phyloP scores from a whole-genome alignment of 2,888 invertebrate species.

The Diadegma fenestrale region DNA sequence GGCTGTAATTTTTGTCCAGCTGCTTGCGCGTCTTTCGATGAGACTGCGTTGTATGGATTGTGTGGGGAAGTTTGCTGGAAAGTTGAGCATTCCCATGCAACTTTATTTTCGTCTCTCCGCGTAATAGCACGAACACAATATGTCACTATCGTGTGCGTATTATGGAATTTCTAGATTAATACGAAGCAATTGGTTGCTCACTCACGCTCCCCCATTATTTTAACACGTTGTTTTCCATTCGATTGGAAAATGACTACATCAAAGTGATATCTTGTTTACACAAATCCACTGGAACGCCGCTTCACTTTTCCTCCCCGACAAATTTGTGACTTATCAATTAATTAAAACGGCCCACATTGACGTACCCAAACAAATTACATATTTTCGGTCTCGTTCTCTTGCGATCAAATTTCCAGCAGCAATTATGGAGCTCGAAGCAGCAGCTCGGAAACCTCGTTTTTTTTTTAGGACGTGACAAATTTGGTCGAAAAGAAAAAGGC shows the following conservation, averaged over 20 bases:
- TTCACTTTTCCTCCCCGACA: background rate
- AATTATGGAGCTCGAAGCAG: background rate
- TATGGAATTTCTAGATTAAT: constrained; percentile 1
- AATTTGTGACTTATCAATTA: constrained; percentile 24
- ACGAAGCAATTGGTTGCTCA: constrained; percentile 7
- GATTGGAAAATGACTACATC: constrained; percentile 32
- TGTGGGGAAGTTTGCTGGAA: too few relatives aligned
- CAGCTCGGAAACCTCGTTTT: background rate
- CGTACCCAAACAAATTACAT: background rate
- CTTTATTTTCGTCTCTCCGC: background rate
- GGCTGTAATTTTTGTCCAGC: too few relatives aligned
- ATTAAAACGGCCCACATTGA: background rate
- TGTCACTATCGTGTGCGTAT: background rate
- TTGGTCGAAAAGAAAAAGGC: too few relatives aligned
- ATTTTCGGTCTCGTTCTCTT: background rate
- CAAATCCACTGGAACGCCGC: constrained; percentile 21
- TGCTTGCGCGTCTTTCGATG: too few relatives aligned
- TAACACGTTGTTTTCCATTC: constrained; percentile 35
- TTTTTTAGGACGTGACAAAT: background rate
- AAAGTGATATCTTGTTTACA: constrained; percentile 55
- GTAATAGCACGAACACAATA: background rate
- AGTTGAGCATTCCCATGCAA: background rate
- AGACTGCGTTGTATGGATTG: too few relatives aligned
- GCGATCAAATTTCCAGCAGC: background rate
- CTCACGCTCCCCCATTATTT: constrained; percentile 41